A percentile compares a stretch with the other conserved stretches of the same genome.
These are phyloP conservation scores for Phalangium opilio DNA, from an alignment of 2,888 invertebrate species.

Conservation along the genomic window DNA sequence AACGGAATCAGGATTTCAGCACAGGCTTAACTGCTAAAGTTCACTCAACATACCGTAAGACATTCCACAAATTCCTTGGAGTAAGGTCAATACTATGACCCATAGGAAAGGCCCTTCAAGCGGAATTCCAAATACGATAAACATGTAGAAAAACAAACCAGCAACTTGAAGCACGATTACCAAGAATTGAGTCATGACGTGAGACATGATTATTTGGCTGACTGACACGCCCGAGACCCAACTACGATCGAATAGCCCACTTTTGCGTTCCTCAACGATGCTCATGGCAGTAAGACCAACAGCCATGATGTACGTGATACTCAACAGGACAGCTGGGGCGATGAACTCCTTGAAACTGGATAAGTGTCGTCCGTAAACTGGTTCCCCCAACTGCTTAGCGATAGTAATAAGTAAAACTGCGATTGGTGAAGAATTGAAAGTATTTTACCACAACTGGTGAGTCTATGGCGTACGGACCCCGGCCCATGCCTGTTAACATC, in stretches of 20 bases:
- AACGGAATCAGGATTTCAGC: too few relatives aligned
- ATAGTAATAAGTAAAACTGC: too few relatives aligned
- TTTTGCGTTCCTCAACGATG: slow-evolving; percentile 75
- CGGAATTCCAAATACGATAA: slow-evolving; percentile 73
- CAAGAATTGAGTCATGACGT: slow-evolving; percentile 84
- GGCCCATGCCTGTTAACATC: slow-evolving; percentile 53
- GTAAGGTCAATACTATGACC: slow-evolving; percentile 66
- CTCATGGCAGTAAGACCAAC: slow-evolving; percentile 85
- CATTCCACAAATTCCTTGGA: slow-evolving; percentile 91
- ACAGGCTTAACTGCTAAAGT: too few relatives aligned
- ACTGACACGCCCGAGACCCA: slow-evolving; percentile 88
- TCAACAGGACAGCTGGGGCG: slow-evolving; percentile 46
- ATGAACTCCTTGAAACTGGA: slow-evolving; percentile 95
- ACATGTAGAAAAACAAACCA: slow-evolving; percentile 77
- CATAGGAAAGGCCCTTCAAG: slow-evolving; percentile 71
- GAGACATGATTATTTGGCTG: slow-evolving; percentile 79
- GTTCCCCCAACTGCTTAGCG: slow-evolving; percentile 16
- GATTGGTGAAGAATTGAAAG: too few relatives aligned
- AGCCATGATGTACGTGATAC: slow-evolving; percentile 90
- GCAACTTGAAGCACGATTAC: slow-evolving; percentile 80
- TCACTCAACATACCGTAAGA: slow-evolving; percentile 50
- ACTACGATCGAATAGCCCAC: slow-evolving; percentile 76
- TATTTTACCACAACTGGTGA: slow-evolving; percentile 11
- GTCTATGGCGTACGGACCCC: slow-evolving; percentile 65
- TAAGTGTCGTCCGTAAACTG: slow-evolving; percentile 17